Evolutionary conservation across 2,797 vertebrate species (phyloP), one percentile per base, ranked within the genome.

Genomic region (Hippocampus kuda): DNA sequence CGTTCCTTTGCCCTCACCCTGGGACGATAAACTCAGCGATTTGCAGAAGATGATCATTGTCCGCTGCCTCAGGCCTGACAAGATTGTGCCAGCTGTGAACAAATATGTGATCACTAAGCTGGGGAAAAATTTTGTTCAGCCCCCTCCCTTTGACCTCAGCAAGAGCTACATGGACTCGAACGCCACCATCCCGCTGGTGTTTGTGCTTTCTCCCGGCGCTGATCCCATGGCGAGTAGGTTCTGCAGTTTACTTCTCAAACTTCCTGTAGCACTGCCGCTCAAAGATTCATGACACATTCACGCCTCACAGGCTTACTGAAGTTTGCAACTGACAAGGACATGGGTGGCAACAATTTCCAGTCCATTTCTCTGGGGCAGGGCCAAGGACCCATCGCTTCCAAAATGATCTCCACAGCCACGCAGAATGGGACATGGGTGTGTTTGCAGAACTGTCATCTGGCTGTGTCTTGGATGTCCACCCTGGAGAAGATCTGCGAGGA

Each of bases 191-290:
- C 97, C 97, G 13, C 91, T 98, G 54, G 89, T 99, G 83, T 99
- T 99, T 85, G 93, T 99, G 75, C 84, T 99, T 0, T 98, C 95
- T 84, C 94, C 96, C 41, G 97, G 97, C 83, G 97, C 97, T 44
- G 97, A 99, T 87, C 97, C 97, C 51, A 97, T 99, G 96, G 94
- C 95, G 66, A 97, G 97, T 98, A 88, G 93, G 97, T 94, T 49
- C 24, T 27, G 38, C n/a, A 62, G 0, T 38, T 71, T 13, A 70
- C 48, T 13, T 42, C 51, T 67, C 20, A 68, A 46, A 0, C 13
- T 20, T 63, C 20, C 72, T 22, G 10, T 57, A 42, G 68, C 64
- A 16, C 20, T 61, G 48, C 15, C 8, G 3, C 34, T 57, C 48
- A 51, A 20, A n/a, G 62, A 70, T n/a, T 67, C 16, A 62, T 66